Base-by-base conservation (phyloP, 2,888 invertebrate species). In the Stomorhina lunata region DNA sequence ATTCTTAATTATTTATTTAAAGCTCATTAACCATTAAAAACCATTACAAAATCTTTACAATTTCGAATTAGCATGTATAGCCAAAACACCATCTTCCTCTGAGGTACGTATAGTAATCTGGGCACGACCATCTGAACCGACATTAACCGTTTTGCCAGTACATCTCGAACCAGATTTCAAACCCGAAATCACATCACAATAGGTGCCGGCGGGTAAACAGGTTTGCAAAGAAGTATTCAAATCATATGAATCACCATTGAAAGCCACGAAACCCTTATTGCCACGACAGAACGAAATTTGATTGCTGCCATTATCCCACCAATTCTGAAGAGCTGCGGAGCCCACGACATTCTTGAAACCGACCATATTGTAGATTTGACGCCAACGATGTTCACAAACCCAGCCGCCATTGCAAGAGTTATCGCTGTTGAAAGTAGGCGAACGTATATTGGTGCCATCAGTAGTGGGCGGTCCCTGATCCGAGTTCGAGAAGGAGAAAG, bases 241-340 rank as follows among this genome's bases (percentile, higher is more conserved):
- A 84, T 93, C 93, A 4, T 88, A 86, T 0, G 12, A 3, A 9
- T 95, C 95, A 48, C 92, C 93, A 87, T 96, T 96, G 86, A 96
- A 93, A 2, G 94, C 95, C 6, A 96, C 90, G 88, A 96, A 97
- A 5, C 93, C 95, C 84, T 92, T 92, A 53, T 93, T 92, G 0
- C 95, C 96, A 12, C 96, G 93, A 84, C 95, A 94, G 92, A 96
- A 97, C 0, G 96, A 95, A 68, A 97, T 95, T 90, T 96, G 96
- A 88, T 96, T 94, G 88, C 93, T 93, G 1, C 93, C 93, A 85
- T 96, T 95, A 86, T 95, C 94, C 95, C 96, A 96, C 95, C 96
- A 97, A 87, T 93, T 92, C 22, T 91, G 92, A 0, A 95, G 4
- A 0, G 87, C 89, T 17, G 91, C 92, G 12, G 91, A 92, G 12